Base-by-base conservation (phyloP, 2,888 invertebrate species). In the Chrysolina americana region DNA sequence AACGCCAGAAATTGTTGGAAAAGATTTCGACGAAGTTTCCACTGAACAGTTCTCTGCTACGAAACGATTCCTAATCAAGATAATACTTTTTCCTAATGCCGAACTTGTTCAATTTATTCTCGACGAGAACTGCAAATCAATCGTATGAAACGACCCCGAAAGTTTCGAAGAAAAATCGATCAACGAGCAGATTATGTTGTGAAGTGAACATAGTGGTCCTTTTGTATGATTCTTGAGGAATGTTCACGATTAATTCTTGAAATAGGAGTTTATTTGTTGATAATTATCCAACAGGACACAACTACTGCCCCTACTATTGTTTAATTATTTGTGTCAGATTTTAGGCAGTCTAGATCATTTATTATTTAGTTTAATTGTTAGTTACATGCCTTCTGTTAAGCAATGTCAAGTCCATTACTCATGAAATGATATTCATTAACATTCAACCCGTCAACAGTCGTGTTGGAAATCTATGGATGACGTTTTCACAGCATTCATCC, bases 21-120 rank as follows among this genome's bases (percentile, higher is more conserved):
- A 59, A 28, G 59, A 23, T 28, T 59, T 28, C n/a, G 6, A 15
- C 13, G 17, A 59, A 59, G 59, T 59, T 65, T 44, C 36, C 53
- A 0, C 13, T 23, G 19, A 71, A 71, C 28, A 65, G 53, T 65
- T 65, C 56, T n/a, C 23, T 28, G 50, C 13, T 48, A 64, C 56
- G 50, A 28, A 71, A 17, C 65, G 23, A 41, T 71, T 65, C 65
- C 23, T 28, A 65, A 71, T 71, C 65, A 65, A 71, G 71, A 71
- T 71, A 65, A 71, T 65, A 56, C 71, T 65, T 71, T 65, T 71
- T 50, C 53, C 44, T 53, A 65, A 65, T 70, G 28, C 44, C 53
- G 41, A 71, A 71, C 65, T 71, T 65, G 65, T 71, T 65, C 71
- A 71, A 71, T 71, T 71, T 65, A 71, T 71, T 71, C 44, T 41